phyloP scores from a whole-genome alignment of 2,888 invertebrate genomes.

The Papilio elwesi region DNA sequence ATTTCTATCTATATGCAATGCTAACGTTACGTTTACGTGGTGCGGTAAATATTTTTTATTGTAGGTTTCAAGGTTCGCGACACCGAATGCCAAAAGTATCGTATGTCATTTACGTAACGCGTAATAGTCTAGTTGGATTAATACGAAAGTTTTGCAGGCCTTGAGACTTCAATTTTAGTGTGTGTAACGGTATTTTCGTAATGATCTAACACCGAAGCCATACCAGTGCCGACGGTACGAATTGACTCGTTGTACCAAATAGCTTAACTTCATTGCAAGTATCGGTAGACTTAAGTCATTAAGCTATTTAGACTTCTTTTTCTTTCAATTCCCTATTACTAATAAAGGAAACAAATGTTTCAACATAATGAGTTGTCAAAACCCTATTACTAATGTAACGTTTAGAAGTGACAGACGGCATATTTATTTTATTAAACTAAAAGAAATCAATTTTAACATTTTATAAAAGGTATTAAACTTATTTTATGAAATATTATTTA shows the following conservation, averaged over 20 bases:
- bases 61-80: too few species aligned
- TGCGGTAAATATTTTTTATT: too few species aligned
- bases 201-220: constrained; percentile 18
- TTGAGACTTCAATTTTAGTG: constrained; percentile 23
- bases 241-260: constrained; percentile 10
- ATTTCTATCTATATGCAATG: too few species aligned
- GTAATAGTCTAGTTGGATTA: constrained; percentile 13
- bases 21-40: neutral
- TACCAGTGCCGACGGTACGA: constrained; percentile 29
- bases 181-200: constrained; percentile 19
- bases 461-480: too few species aligned
- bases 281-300: neutral
- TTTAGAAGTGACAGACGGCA: too few species aligned
- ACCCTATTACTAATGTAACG: too few species aligned
- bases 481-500: too few species aligned
- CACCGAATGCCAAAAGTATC: constrained; percentile 1
- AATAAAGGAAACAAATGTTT: neutral
- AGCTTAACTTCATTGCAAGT: constrained; percentile 3
- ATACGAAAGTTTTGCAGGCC: constrained; percentile 19
- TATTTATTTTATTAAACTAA: too few species aligned
- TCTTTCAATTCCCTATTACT: neutral
- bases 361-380: neutral
- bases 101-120: constrained; percentile 7
- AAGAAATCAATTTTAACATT: too few species aligned
- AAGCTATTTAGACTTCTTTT: neutral